Evolutionary conservation across 2,797 vertebrate genomes (phyloP).

Genomic region (Anguilla anguilla): DNA sequence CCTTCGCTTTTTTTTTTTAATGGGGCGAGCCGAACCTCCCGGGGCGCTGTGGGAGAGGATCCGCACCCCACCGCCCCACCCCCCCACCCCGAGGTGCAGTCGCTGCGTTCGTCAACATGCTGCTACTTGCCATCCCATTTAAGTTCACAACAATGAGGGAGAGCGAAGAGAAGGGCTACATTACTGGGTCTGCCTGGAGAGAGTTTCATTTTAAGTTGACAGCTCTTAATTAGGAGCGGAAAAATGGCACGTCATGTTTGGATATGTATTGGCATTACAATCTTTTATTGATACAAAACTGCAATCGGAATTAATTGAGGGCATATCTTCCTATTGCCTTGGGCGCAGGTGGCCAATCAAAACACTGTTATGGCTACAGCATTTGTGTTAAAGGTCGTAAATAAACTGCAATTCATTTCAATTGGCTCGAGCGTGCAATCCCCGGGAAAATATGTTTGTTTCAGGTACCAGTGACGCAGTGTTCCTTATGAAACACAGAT

Average conservation of each 20-base stretch:
- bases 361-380: neutral
- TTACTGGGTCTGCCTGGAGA: slow-evolving; percentile 55
- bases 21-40: neutral
- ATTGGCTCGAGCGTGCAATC: neutral
- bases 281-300: neutral
- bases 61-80: neutral
- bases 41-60: neutral
- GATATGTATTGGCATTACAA: neutral
- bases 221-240: neutral
- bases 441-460: neutral
- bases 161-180: slow-evolving; percentile 37
- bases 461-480: no score
- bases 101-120: slow-evolving; percentile 40
- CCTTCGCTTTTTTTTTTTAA: neutral
- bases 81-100: neutral
- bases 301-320: neutral
- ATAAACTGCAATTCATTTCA: neutral
- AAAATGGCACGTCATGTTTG: neutral
- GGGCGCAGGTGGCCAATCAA: neutral
- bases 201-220: neutral
- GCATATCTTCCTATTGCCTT: neutral
- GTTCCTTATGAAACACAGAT: no score
- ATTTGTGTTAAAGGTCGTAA: neutral
- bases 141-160: slow-evolving; percentile 51
- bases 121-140: slow-evolving; percentile 55